Evolutionary conservation across 2,113 vertebrate species (phyloP), one percentile per base, ranked within the genome.

Genomic region (Phainopepla nitens): DNA sequence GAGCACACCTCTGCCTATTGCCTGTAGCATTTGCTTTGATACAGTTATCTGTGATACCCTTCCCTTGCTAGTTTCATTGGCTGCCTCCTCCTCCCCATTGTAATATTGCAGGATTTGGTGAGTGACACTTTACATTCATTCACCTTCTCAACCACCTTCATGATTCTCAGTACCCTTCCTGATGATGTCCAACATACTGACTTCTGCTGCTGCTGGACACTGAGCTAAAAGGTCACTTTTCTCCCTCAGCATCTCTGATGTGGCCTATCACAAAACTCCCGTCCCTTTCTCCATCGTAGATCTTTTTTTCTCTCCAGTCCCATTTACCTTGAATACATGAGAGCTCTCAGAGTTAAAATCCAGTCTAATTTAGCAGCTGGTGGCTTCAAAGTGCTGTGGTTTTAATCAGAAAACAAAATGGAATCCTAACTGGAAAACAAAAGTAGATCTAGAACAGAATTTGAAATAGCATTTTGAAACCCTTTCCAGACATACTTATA

Each of bases 21-120:
- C 22, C 27, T 75, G 10, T 5, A 53, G 36, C 28, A 19, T 57
- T 50, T 60, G 12, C 42, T 92, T 62, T 41, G 42, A 11, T 61
- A 18, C 11, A 11, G 5, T 41, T 69, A 18, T 17, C 33, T 73
- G 50, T 50, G 41, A 20, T 44, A 35, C 11, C 64, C 41, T 5
- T 88, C 66, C 28, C 7, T 36, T 82, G 31, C 10, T 24, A 19
- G 27, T 77, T 69, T 76, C 66, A 72, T 21, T 33, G 65, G 39
- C 31, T 68, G 45, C 8, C 25, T 7, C 1, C 5, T 6, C 11
- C 11, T 9, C 15, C 1, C 7, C 6, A 0, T 6, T 77, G 33
- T 53, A 57, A 29, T 65, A 31, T 27, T 73, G 41, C 21, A 51
- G 29, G 17, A 54, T 82, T 47, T 76, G 28, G 31, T 75, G 39